Conservation (phyloP, 2,113 vertebrate genomes). For the Anolis sagrei region DNA sequence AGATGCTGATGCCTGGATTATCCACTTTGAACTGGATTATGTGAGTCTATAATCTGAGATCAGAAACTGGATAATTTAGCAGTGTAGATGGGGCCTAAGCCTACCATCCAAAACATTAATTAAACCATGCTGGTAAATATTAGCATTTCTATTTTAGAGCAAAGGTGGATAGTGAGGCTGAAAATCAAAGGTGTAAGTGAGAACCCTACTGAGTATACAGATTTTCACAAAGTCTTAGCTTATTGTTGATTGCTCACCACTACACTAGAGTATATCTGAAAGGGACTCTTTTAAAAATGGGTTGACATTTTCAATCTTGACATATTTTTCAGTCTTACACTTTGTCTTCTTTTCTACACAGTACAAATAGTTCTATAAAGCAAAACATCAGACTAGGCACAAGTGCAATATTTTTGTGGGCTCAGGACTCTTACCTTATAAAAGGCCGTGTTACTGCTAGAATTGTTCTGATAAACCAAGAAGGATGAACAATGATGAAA, state of each 20-base stretch:
- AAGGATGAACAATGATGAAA: slow-evolving; percentile 97
- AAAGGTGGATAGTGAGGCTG: background rate
- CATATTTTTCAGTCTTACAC: background rate
- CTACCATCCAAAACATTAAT: too few species aligned
- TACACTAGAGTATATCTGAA: background rate
- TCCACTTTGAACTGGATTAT: too few species aligned
- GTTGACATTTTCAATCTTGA: background rate
- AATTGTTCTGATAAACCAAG: slow-evolving; percentile 97
- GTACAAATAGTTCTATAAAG: background rate
- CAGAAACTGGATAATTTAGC: too few species aligned
- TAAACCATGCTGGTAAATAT: background rate
- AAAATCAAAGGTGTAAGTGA: background rate
- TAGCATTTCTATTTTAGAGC: background rate
- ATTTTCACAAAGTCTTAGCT: background rate
- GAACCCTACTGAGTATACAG: background rate
- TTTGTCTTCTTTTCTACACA: background rate
- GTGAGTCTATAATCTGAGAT: too few species aligned
- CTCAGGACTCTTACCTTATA: slow-evolving; percentile 86
- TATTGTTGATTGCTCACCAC: background rate
- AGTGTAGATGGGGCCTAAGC: too few species aligned
- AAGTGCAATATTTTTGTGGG: background rate
- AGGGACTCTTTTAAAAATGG: background rate
- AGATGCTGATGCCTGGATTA: too few species aligned
- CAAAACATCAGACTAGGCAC: background rate
- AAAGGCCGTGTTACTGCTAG: slow-evolving; percentile 94